Evolutionary conservation across 2,797 vertebrate species (phyloP).

Genomic region (Sebastes minor): DNA sequence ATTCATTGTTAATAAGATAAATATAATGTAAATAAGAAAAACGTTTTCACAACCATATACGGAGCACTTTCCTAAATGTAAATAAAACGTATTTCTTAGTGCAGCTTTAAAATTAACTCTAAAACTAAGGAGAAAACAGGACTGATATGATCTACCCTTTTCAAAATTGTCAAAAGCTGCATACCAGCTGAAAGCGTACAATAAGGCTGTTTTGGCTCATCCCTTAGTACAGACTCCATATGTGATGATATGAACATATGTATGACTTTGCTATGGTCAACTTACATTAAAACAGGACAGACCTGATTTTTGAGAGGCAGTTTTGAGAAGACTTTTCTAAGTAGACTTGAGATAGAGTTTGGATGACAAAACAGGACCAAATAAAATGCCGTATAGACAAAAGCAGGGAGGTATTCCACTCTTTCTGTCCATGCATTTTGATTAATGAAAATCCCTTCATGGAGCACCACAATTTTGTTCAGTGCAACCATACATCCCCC

Average conservation of each 20-base stretch:
- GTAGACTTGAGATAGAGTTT: too few relatives aligned
- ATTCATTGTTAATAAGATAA: too few relatives aligned
- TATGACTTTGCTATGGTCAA: too few relatives aligned
- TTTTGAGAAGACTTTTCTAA: not conserved
- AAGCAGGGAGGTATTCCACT: not conserved
- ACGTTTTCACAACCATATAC: too few relatives aligned
- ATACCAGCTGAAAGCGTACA: not conserved
- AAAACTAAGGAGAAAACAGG: not conserved
- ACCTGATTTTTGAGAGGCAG: not conserved
- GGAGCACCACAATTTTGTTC: not conserved
- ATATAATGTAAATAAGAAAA: too few relatives aligned
- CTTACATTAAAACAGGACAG: not conserved
- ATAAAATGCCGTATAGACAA: too few relatives aligned
- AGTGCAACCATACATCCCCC: not conserved
- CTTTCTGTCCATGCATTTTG: not conserved
- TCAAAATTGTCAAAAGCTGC: not conserved
- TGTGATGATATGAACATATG: too few relatives aligned
- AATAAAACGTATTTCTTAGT: too few relatives aligned
- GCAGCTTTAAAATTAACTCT: not conserved
- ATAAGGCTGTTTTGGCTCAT: not conserved
- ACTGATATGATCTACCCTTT: not conserved
- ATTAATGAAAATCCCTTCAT: not conserved
- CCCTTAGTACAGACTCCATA: too few relatives aligned
- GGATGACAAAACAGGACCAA: too few relatives aligned
- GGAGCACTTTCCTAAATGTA: too few relatives aligned